phyloP scores from a whole-genome alignment of 53 echinoderm and acorn worm genomes.

The Antedon mediterranea region DNA sequence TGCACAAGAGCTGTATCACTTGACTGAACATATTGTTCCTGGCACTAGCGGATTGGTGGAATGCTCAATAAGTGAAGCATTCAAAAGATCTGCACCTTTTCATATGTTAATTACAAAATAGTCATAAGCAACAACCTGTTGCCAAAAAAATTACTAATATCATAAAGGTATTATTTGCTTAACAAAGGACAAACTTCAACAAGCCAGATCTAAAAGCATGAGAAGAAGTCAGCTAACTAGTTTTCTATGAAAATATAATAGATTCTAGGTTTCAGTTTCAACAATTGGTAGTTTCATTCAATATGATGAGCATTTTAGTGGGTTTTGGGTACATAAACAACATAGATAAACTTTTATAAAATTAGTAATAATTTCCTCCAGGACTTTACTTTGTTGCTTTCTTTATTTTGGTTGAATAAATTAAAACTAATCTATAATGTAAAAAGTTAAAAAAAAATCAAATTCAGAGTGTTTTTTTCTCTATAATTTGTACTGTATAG shows the following conservation, averaged over 20 bases:
- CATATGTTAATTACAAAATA: neutral
- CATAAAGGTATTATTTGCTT: neutral
- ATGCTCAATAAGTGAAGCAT: neutral
- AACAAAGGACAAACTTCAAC: neutral
- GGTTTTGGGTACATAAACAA: too few species aligned
- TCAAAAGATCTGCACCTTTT: neutral
- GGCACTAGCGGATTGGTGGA: neutral
- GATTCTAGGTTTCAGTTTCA: neutral
- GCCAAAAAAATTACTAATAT: slow-evolving; percentile 1
- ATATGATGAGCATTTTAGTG: too few species aligned
- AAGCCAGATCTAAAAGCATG: neutral
- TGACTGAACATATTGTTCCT: neutral
- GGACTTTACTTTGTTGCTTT: too few species aligned
- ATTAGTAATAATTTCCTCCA: too few species aligned
- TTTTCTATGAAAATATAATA: neutral
- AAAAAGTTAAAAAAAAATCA: too few species aligned
- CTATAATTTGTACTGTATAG: too few species aligned
- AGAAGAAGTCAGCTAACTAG: neutral
- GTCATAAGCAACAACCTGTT: neutral
- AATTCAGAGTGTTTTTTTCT: too few species aligned
- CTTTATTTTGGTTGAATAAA: too few species aligned
- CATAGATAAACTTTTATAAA: too few species aligned
- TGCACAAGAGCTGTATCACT: neutral
- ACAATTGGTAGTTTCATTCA: too few species aligned
- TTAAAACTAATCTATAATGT: too few species aligned